Percentiles rank a stretch among this genome's conserved stretches.
Evolutionary conservation across 2,113 vertebrate genomes (phyloP).

Genomic region (Cyprinodon tularosa): DNA sequence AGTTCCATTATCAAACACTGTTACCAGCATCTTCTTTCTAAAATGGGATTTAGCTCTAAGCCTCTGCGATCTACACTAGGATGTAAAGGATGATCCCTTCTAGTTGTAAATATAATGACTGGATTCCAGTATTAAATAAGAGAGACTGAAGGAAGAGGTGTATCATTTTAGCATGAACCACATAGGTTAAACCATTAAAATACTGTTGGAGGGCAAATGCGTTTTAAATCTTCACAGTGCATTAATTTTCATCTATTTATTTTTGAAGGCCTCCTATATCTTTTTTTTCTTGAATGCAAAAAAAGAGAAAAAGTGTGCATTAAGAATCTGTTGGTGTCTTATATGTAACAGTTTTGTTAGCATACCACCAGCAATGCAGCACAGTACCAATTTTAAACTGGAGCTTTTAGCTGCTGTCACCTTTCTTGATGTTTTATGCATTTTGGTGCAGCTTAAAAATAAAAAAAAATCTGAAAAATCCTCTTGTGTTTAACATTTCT

Average conservation of each 20-base stretch:
- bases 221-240: neutral
- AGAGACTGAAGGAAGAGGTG: neutral
- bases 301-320: neutral
- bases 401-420: neutral
- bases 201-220: neutral
- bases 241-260: too few species aligned
- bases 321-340: neutral
- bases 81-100: conserved; percentile 28
- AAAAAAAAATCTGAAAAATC: too few species aligned
- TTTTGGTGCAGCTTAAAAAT: neutral
- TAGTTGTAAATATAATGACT: conserved; percentile 1
- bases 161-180: neutral
- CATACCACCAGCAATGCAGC: neutral
- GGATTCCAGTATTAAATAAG: neutral
- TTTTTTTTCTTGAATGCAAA: too few species aligned
- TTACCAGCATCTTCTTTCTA: conserved; percentile 23
- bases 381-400: neutral
- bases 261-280: too few species aligned
- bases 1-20: conserved; percentile 10
- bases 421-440: neutral
- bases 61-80: neutral
- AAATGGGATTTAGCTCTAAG: conserved; percentile 26
- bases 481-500: too few species aligned
- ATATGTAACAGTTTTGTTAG: neutral
- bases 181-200: neutral